phyloP scores from a whole-genome alignment of 2,888 invertebrate species.

The Cerceris rybyensis region DNA sequence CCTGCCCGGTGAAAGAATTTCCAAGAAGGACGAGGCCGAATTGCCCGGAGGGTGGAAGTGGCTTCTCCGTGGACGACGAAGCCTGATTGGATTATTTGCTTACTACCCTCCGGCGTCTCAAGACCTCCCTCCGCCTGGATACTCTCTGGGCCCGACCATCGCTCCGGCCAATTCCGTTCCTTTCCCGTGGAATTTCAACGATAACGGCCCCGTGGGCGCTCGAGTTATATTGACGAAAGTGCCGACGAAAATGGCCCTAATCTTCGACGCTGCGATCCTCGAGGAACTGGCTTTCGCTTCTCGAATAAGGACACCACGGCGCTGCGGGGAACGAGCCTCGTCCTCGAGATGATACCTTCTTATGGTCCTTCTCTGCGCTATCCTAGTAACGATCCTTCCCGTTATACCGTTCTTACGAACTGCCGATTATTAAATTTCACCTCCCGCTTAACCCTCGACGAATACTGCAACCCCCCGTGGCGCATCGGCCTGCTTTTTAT shows the following conservation, averaged over 20 bases:
- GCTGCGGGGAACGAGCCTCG: neutral
- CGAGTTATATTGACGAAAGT: conserved; percentile 51
- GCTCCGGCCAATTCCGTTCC: conserved; percentile 37
- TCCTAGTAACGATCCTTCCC: conserved; percentile 41
- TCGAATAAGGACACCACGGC: conserved; percentile 21
- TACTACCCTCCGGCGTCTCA: conserved; percentile 54
- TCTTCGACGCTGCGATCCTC: conserved; percentile 44
- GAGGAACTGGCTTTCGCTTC: conserved; percentile 4
- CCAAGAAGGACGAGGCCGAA: conserved; percentile 19
- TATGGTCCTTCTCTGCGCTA: conserved; percentile 19
- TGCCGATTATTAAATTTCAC: conserved; percentile 58
- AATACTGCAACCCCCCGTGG: conserved; percentile 19
- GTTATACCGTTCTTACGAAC: conserved; percentile 34
- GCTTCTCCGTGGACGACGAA: conserved; percentile 36
- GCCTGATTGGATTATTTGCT: conserved; percentile 76
- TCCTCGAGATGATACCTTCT: conserved; percentile 42
- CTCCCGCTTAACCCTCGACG: conserved; percentile 2
- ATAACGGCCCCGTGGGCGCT: conserved; percentile 57
- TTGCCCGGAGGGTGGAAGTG: conserved; percentile 3
- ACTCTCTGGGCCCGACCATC: conserved; percentile 5
- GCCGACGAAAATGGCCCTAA: conserved; percentile 57
- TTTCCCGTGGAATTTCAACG: conserved; percentile 65
- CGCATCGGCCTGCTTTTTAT: neutral
- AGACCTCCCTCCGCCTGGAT: neutral
- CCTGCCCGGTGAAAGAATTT: conserved; percentile 48